Conservation (phyloP, 2,797 vertebrate genomes). For the Dallia pectoralis region DNA sequence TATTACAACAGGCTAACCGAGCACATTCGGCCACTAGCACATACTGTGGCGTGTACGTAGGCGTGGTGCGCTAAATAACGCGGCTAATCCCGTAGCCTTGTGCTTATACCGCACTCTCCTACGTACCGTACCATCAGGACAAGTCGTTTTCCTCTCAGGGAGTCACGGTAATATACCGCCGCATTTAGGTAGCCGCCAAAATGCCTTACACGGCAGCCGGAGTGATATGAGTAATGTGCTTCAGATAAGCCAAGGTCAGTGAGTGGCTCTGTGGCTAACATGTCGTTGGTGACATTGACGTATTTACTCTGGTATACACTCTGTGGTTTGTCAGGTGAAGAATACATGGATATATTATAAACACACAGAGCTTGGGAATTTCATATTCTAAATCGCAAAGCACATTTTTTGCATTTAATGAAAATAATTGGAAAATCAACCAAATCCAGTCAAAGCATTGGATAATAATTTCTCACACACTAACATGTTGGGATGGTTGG, state of each 20-base stretch:
- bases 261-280: not conserved
- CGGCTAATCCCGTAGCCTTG: not conserved
- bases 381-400: not conserved
- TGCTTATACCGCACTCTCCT: not conserved
- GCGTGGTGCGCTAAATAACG: slow-evolving; percentile 22
- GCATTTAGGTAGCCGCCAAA: not conserved
- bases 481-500: not conserved
- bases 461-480: not conserved
- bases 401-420: not conserved
- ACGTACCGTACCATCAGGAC: not conserved
- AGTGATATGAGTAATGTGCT: not conserved
- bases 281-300: not conserved
- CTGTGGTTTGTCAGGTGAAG: not conserved
- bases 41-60: not conserved
- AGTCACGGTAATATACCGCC: not conserved
- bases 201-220: not conserved
- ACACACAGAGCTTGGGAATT: not conserved
- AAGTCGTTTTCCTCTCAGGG: not conserved
- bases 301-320: not conserved
- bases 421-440: not conserved
- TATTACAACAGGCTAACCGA: slow-evolving; percentile 31
- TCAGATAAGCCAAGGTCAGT: not conserved
- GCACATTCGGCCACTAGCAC: slow-evolving; percentile 41
- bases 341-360: not conserved
- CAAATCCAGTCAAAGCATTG: not conserved